Evolutionary conservation across 2,797 vertebrate species (phyloP).

Genomic region (Bradypodion ventrale): DNA sequence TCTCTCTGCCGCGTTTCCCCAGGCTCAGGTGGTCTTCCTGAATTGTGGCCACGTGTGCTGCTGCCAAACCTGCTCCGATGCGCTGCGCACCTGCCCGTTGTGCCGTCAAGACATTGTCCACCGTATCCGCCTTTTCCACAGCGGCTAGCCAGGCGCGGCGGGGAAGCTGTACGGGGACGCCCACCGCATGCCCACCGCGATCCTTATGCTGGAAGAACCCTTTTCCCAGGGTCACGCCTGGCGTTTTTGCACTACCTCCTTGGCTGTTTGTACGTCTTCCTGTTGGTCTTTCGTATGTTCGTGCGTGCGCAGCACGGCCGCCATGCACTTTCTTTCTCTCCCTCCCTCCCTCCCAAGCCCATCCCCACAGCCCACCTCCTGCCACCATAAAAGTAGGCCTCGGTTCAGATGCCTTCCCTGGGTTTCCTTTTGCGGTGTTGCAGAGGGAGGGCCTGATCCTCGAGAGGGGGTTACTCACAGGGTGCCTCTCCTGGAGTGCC

Average conservation of each 20-base stretch:
- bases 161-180: neutral
- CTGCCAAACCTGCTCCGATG: conserved; percentile 85
- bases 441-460: no score
- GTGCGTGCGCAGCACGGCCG: neutral
- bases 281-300: no score
- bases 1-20: conserved; percentile 41
- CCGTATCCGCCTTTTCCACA: conserved; percentile 81
- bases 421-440: no score
- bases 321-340: neutral
- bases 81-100: conserved; percentile 84
- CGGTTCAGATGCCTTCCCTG: no score
- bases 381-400: no score
- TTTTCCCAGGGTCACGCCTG: neutral
- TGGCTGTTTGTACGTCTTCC: neutral
- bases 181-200: rapidly evolving
- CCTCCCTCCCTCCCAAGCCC: neutral
- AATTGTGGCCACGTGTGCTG: conserved; percentile 95
- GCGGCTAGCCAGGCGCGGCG: conserved; percentile 56
- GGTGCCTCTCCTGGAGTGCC: no score
- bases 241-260: conserved; percentile 4
- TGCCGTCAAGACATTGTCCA: conserved; percentile 85
- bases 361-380: neutral
- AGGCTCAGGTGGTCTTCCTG: conserved; percentile 91
- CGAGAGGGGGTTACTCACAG: no score
- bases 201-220: neutral